Percentiles rank a stretch among this genome's conserved stretches.
Conservation (phyloP, 1,140 invertebrate genomes). For the Drosophila littoralis region DNA sequence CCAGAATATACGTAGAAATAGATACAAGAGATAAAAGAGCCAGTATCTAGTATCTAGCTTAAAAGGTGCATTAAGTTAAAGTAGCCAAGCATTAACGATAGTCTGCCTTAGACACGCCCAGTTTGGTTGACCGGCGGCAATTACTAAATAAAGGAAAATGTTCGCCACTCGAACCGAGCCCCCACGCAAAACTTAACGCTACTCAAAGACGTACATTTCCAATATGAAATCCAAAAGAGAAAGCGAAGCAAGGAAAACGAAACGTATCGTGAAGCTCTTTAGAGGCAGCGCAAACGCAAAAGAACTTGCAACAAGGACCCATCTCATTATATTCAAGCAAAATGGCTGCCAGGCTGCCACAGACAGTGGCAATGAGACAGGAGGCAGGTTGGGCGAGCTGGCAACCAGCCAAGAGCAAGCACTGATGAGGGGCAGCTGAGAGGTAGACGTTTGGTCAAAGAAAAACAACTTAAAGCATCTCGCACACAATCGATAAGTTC, state of each 20-base stretch:
- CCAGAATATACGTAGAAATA: conserved; percentile 16
- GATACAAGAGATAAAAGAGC: too few species aligned
- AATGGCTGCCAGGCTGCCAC: conserved; percentile 38
- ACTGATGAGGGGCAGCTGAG: neutral
- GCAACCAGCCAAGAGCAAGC: conserved; percentile 33
- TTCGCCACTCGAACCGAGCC: neutral
- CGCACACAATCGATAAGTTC: conserved; percentile 61
- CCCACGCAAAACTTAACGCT: neutral
- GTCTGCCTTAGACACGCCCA: too few species aligned
- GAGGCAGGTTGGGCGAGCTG: conserved; percentile 31
- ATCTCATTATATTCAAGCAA: conserved; percentile 33
- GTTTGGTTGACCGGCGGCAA: neutral
- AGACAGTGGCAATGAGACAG: conserved; percentile 15
- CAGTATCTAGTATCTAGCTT: conserved; percentile 4
- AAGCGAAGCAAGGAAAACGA: conserved; percentile 32
- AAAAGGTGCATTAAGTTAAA: neutral
- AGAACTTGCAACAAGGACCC: conserved; percentile 37
- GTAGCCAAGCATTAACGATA: too few species aligned
- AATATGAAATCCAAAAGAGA: conserved; percentile 44
- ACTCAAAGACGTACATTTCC: conserved; percentile 45
- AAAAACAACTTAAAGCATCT: conserved; percentile 38
- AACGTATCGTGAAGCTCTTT: neutral
- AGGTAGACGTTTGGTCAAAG: neutral
- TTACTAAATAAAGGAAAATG: neutral
- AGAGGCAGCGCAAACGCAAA: conserved; percentile 36